These are phyloP conservation scores for Drosophila takahashii DNA, from an alignment of 1,140 invertebrate genomes.

Conservation along the genomic window DNA sequence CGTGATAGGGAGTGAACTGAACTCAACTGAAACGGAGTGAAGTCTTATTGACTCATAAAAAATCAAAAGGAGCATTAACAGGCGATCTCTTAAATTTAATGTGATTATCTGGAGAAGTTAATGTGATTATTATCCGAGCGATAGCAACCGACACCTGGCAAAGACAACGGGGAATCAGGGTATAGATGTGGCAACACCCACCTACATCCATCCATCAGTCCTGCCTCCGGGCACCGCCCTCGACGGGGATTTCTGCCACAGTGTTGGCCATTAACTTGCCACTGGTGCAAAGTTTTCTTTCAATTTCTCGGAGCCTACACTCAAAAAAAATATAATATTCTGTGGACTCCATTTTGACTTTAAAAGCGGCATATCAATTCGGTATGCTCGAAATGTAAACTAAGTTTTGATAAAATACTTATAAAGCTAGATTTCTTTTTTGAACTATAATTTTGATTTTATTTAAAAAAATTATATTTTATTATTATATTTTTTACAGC, in stretches of 20 bases:
- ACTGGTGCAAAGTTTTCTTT: slow-evolving; percentile 62
- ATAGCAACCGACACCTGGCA: slow-evolving; percentile 44
- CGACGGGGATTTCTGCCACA: slow-evolving; percentile 49
- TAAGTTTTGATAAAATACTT: too few relatives aligned
- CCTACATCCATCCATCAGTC: slow-evolving; percentile 23
- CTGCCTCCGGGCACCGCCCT: slow-evolving; percentile 39
- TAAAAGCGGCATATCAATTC: too few relatives aligned
- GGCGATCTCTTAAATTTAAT: slow-evolving; percentile 67
- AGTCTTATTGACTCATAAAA: slow-evolving; percentile 63
- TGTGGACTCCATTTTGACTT: too few relatives aligned
- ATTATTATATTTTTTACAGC: neutral
- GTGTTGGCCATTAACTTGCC: slow-evolving; percentile 60
- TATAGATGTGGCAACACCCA: slow-evolving; percentile 33
- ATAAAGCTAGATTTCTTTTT: too few relatives aligned
- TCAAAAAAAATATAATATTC: neutral
- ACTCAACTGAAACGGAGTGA: slow-evolving; percentile 9
- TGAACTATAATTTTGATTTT: too few relatives aligned
- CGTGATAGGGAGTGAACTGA: slow-evolving; percentile 16
- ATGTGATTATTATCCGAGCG: slow-evolving; percentile 72
- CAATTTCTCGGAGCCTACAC: slow-evolving; percentile 49
- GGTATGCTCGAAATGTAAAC: too few relatives aligned
- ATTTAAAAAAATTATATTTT: too few relatives aligned
- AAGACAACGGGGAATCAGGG: slow-evolving; percentile 20
- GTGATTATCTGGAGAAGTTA: slow-evolving; percentile 77
- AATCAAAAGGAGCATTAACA: slow-evolving; percentile 60